Percentiles rank a stretch among this genome's conserved stretches.
Evolutionary conservation across 2,113 vertebrate species (phyloP).

Genomic region (Platichthys stellatus): DNA sequence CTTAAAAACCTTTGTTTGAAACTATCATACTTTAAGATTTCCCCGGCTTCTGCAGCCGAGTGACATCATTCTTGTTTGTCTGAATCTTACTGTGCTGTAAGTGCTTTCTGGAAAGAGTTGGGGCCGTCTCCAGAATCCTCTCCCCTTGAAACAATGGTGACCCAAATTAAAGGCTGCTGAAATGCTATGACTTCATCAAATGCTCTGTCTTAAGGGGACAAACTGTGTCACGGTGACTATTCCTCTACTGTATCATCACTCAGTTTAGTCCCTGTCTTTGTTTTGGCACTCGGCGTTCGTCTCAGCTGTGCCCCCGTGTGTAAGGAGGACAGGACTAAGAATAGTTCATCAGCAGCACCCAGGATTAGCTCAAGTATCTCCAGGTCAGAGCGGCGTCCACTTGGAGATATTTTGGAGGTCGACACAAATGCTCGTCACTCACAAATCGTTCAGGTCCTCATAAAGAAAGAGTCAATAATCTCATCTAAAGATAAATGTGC

Average conservation of each 20-base stretch:
- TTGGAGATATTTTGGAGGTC: conserved; percentile 18
- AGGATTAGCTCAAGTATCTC: conserved; percentile 50
- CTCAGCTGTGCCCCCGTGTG: conserved; percentile 24
- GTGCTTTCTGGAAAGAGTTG: conserved; percentile 16
- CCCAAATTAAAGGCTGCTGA: conserved; percentile 8
- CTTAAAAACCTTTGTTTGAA: too few species aligned
- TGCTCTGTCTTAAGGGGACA: conserved; percentile 13
- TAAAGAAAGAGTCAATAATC: background rate
- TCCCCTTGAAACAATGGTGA: conserved; percentile 19
- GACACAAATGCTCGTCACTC: conserved; percentile 1
- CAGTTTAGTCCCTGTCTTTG: conserved; percentile 27
- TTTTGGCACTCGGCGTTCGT: conserved; percentile 5
- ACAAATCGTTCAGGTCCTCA: background rate
- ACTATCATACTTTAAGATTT: background rate
- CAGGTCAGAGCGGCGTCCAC: conserved; percentile 49
- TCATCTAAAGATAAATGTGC: background rate
- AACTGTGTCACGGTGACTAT: conserved; percentile 18
- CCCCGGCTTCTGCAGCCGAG: too few species aligned
- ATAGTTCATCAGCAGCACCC: conserved; percentile 59
- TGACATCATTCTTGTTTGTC: background rate
- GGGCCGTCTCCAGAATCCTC: conserved; percentile 14
- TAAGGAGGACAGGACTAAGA: conserved; percentile 63
- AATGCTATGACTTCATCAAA: conserved; percentile 3
- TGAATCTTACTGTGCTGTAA: background rate
- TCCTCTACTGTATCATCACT: background rate